Conservation (phyloP, 2,797 vertebrate species). For the Esox masquinongy region DNA sequence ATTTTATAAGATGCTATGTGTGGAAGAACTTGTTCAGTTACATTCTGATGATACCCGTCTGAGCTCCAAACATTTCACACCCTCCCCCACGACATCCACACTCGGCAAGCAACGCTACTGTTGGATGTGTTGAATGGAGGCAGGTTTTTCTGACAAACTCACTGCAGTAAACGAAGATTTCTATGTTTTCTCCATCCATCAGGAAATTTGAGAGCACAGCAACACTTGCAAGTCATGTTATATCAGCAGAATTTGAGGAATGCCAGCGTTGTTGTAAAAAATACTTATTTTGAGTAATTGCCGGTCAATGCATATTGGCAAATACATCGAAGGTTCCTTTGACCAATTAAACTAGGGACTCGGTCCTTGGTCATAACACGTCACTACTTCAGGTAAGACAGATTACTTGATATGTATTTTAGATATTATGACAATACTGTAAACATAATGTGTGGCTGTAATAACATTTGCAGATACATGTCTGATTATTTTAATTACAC, state of each 20-base stretch:
- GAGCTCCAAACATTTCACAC: conserved; percentile 39
- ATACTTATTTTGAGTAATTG: background rate
- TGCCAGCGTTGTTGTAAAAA: conserved; percentile 1
- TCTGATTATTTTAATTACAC: background rate
- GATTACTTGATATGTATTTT: background rate
- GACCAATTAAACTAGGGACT: background rate
- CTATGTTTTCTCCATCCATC: conserved; percentile 5
- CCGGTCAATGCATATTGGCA: background rate
- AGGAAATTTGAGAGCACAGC: conserved; percentile 55
- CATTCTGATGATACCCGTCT: conserved; percentile 73
- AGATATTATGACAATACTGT: background rate
- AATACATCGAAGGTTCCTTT: background rate
- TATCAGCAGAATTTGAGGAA: background rate
- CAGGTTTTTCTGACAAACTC: background rate
- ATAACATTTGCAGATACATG: background rate
- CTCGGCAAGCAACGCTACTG: background rate
- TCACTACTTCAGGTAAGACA: background rate
- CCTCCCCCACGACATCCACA: conserved; percentile 32
- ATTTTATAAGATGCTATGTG: conserved; percentile 54
- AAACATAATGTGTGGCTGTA: background rate
- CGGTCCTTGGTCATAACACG: background rate
- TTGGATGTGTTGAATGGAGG: background rate
- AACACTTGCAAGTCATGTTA: background rate
- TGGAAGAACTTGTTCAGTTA: conserved; percentile 65
- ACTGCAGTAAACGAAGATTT: background rate